Evolutionary conservation across 2,888 invertebrate species (phyloP), one percentile per base, ranked within the genome.

Genomic region (Drosophila testacea): DNA sequence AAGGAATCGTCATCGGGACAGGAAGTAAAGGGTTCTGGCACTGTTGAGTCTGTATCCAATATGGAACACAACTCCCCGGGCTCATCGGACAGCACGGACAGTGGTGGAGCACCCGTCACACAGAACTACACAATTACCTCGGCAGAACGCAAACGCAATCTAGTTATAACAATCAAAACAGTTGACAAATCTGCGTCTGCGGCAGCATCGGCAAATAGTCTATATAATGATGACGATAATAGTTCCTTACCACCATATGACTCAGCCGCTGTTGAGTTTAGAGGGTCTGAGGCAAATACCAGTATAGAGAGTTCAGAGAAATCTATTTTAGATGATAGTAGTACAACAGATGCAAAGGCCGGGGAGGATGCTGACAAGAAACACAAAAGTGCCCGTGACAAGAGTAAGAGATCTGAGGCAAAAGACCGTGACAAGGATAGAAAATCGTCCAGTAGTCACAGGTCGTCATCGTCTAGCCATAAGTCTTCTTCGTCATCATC

Each of bases 101-200:
- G 50, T 93, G 93, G 54, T 93, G 93, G 52, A 34, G 50, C 62
- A 22, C 48, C 38, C 28, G 52, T 28, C 44, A 73, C 66, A 46
- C 57, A 82, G 27, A 82, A 83, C 52, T 86, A 90, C 60, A 81
- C 85, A 56, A 90, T 91, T 32, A 80, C 91, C n/a, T 79, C 91
- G 11, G 91, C 89, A 11, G 90, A 90, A 65, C 89, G 88, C 70
- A 91, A 91, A 68, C 85, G 90, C 51, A 79, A 80, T 65, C 62
- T 83, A 70, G 90, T 90, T 80, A 73, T 83, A 63, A 83, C 95
- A 95, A 93, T 96, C 85, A 91, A 92, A 52, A 91, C 92, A 65
- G 89, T 93, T 70, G 90, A 90, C 46, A 91, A 89, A 63, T 9
- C 74, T 50, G 52, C 62, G 7, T 44, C 75, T 38, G 56, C 32